These are phyloP conservation scores for Ricordea florida DNA, from an alignment of 92 coral and sea anemone species.

Conservation along the genomic window DNA sequence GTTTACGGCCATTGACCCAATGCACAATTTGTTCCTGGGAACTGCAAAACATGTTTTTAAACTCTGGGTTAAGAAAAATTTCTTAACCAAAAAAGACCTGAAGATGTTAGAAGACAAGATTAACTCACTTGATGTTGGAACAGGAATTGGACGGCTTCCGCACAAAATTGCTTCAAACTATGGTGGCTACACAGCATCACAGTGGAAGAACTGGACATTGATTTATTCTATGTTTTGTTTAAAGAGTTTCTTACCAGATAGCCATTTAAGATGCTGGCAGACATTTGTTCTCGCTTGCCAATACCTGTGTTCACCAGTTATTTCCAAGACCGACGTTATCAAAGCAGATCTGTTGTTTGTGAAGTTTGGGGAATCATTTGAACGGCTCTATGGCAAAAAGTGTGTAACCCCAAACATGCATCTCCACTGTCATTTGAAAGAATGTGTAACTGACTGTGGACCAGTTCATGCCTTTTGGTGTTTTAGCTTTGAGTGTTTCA, in stretches of 20 bases:
- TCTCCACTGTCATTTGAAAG: slow-evolving; percentile 71
- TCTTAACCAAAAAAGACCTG: slow-evolving; percentile 28
- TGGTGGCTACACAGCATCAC: slow-evolving; percentile 65
- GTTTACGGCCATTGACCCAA: slow-evolving; percentile 60
- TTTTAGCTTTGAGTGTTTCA: slow-evolving; percentile 61
- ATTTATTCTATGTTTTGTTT: slow-evolving; percentile 39
- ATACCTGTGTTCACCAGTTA: slow-evolving; percentile 30
- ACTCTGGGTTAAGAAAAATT: slow-evolving; percentile 53
- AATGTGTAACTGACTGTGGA: slow-evolving; percentile 65
- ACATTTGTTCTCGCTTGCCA: slow-evolving; percentile 57
- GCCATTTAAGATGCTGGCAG: slow-evolving; percentile 47
- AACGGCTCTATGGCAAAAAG: slow-evolving; percentile 42
- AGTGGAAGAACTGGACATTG: slow-evolving; percentile 62
- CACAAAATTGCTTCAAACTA: slow-evolving; percentile 57
- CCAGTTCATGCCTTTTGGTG: slow-evolving; percentile 77
- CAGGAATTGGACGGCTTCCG: slow-evolving; percentile 61
- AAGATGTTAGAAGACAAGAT: slow-evolving; percentile 29
- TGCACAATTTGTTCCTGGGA: slow-evolving; percentile 71
- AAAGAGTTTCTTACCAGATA: slow-evolving; percentile 35
- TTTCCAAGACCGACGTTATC: slow-evolving; percentile 32
- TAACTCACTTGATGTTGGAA: slow-evolving; percentile 49
- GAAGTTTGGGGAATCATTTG: slow-evolving; percentile 54
- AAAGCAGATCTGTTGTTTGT: slow-evolving; percentile 43
- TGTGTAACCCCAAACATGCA: slow-evolving; percentile 72
- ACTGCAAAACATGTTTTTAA: slow-evolving; percentile 66